Evolutionary conservation across 2,797 vertebrate species (phyloP).

Genomic region (Falco naumanni): DNA sequence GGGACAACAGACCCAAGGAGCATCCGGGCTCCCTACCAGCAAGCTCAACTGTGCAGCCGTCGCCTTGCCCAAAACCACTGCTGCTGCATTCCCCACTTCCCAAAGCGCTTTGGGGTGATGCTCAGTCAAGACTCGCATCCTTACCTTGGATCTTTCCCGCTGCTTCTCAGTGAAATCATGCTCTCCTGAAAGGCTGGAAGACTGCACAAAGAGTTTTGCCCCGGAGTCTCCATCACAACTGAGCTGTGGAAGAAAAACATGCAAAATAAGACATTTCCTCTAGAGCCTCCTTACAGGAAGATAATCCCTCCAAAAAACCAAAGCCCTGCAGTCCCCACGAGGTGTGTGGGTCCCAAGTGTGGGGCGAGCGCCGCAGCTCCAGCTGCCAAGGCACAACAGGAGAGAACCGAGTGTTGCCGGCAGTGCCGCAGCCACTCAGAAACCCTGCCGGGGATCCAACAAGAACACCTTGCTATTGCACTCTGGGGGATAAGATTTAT

Average conservation of each 20-base stretch:
- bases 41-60: fast-evolving
- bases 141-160: not conserved
- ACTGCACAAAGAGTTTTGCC: not conserved
- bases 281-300: not conserved
- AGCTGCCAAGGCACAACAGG: not conserved
- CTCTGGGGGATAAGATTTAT: not conserved
- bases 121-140: not conserved
- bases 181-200: not conserved
- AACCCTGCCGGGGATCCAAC: fast-evolving
- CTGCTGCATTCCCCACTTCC: not conserved
- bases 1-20: not conserved
- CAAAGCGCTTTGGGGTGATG: fast-evolving
- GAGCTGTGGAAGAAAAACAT: not conserved
- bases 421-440: fast-evolving
- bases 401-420: not conserved
- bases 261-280: not conserved
- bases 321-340: fast-evolving
- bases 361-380: not conserved
- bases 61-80: not conserved
- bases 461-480: fast-evolving
- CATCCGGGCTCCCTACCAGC: not conserved
- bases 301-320: not conserved
- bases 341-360: fast-evolving
- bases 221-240: fast-evolving
- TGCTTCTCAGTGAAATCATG: not conserved